Conservation (phyloP, 1,140 invertebrate genomes). For the Aphis gossypii region DNA sequence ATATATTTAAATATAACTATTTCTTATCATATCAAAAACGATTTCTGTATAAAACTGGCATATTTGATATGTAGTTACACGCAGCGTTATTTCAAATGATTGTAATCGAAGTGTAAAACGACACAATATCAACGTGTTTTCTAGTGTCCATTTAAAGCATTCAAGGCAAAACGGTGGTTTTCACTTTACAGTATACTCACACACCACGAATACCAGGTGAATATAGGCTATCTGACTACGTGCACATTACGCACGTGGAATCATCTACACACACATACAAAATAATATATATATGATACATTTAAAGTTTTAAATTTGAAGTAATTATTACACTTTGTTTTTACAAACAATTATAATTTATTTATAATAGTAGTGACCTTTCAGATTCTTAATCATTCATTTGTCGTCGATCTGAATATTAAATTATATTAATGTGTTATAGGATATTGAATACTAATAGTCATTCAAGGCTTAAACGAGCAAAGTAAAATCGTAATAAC, state of each 20-base stretch:
- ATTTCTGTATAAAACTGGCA: neutral
- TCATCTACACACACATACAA: neutral
- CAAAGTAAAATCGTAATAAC: neutral
- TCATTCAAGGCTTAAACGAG: neutral
- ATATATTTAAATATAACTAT: neutral
- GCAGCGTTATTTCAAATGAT: neutral
- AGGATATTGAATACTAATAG: no score
- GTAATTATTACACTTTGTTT: neutral
- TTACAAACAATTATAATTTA: neutral
- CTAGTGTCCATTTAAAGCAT: conserved; percentile 15
- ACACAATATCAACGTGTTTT: neutral
- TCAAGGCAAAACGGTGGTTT: conserved; percentile 34
- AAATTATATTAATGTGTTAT: no score
- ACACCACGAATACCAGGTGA: neutral
- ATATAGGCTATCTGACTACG: neutral
- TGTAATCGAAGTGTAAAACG: conserved; percentile 18
- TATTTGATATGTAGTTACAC: neutral
- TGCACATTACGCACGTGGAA: neutral
- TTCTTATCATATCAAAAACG: neutral
- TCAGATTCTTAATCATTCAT: neutral
- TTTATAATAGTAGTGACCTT: neutral
- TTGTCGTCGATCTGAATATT: neutral
- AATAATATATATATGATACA: neutral
- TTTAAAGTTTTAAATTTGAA: neutral
- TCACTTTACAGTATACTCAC: neutral